Base-by-base conservation (phyloP, 2,888 invertebrate genomes). In the Subacronicta megacephala region DNA sequence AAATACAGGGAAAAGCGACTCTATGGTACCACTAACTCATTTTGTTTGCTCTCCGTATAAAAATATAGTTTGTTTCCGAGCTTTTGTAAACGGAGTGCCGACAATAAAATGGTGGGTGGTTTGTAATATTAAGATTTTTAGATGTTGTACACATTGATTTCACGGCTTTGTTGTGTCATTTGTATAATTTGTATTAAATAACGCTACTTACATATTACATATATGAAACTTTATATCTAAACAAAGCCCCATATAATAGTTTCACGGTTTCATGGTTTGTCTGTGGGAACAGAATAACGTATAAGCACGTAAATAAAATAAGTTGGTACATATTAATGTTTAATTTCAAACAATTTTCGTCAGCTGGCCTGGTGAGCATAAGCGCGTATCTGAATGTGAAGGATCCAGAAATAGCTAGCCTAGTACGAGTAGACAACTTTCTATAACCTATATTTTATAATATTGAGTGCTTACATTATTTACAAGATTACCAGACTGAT, bases 41-140 rank as follows among this genome's bases (percentile, higher is more conserved):
- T 92, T 90, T 89, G 89, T 93, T 92, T 90, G 87, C 83, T 87
- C 83, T 84, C 81, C 83, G 87, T 89, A 89, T 90, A 90, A 90
- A 92, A 91, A 90, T 90, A 88, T 91, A 90, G 88, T 90, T 91
- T 89, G 88, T 89, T 89, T 85, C 81, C 77, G 85, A 86, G 80
- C 83, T 82, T 84, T 85, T 86, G 85, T 82, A 76, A 84, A 87
- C 84, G 80, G 82, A 75, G 71, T 69, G 75, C 77, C 76, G 79
- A 80, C 81, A 80, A n/a, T 31, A 31, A 31, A 31, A 81, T 72
- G 72, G 75, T 69, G 69, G 79, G 72, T 78, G 80, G 80, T 67
- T 80, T 77, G 77, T 80, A 80, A 84, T 86, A 85, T 85, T 82
- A 85, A 75, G 77, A 77, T 83, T 82, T 82, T 74, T 71, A 72